Percentiles rank a stretch among this genome's conserved stretches.
These are phyloP conservation scores for Lamprotornis superbus DNA, from an alignment of 2,113 vertebrate genomes.

Conservation along the genomic window DNA sequence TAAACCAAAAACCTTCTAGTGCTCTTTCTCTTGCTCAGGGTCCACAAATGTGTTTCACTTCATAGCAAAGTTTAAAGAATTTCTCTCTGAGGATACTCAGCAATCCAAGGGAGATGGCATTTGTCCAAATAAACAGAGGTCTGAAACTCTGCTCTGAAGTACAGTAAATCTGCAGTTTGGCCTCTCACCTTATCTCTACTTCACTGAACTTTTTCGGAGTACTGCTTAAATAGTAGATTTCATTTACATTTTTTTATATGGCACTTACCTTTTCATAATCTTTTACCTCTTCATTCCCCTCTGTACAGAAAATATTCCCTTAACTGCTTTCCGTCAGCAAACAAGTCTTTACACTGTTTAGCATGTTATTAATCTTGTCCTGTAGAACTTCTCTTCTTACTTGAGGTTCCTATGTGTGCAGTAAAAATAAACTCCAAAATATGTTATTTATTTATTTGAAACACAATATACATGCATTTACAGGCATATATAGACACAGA, in stretches of 20 bases:
- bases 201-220: not conserved
- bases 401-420: not conserved
- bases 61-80: not conserved
- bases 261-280: not conserved
- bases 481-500: not conserved
- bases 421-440: not conserved
- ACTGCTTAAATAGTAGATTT: not conserved
- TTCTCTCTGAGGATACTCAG: not conserved
- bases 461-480: not conserved
- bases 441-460: not conserved
- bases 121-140: not conserved
- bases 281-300: not conserved
- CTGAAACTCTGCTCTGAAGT: not conserved
- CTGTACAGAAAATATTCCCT: not conserved
- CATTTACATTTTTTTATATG: not conserved
- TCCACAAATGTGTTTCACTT: not conserved
- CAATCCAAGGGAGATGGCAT: not conserved
- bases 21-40: not conserved
- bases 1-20: not conserved
- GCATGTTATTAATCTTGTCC: not conserved
- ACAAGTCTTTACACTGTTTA: not conserved
- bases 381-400: not conserved
- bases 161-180: not conserved
- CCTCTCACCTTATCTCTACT: not conserved
- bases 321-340: not conserved